These are phyloP conservation scores for Channallabes apus DNA, from an alignment of 2,797 vertebrate species.

Conservation along the genomic window DNA sequence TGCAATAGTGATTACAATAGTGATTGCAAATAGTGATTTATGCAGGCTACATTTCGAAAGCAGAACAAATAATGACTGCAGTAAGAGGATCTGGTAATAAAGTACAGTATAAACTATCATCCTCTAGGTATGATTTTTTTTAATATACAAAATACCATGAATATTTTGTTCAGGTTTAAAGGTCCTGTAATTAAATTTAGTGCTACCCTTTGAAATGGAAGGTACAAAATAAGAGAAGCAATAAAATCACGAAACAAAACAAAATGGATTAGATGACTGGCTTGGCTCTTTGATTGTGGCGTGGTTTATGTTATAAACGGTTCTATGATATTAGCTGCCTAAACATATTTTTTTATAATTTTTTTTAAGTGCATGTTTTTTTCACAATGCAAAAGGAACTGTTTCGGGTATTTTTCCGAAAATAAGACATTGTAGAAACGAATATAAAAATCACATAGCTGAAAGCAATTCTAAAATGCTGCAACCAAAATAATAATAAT, in stretches of 20 bases:
- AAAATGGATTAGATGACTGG: constrained; percentile 10
- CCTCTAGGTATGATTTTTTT: constrained; percentile 16
- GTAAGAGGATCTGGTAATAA: constrained; percentile 37
- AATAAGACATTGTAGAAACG: constrained; percentile 16
- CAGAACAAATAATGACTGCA: constrained; percentile 29
- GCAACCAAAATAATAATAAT: constrained; percentile 30
- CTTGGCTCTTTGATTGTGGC: constrained; percentile 34
- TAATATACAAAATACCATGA: constrained; percentile 35
- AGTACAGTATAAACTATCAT: constrained; percentile 38
- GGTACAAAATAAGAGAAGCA: constrained; percentile 40
- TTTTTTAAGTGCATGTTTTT: constrained; percentile 25
- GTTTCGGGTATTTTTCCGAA: constrained; percentile 31
- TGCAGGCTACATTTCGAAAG: constrained; percentile 37
- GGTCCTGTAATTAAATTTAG: constrained; percentile 30
- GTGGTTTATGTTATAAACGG: constrained; percentile 22
- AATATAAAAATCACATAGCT: constrained; percentile 30
- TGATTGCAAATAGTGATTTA: constrained; percentile 24
- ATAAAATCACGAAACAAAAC: constrained; percentile 28
- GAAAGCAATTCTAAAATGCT: constrained; percentile 42
- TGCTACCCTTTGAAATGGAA: constrained; percentile 38
- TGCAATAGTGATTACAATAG: too few relatives aligned
- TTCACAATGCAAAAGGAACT: constrained; percentile 19
- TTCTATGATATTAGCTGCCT: constrained; percentile 47
- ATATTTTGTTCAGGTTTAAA: constrained; percentile 43
- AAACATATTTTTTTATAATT: constrained; percentile 10